Evolutionary conservation across 2,888 invertebrate species (phyloP), one percentile per base, ranked within the genome.

Genomic region (Cheiracanthium punctorium): DNA sequence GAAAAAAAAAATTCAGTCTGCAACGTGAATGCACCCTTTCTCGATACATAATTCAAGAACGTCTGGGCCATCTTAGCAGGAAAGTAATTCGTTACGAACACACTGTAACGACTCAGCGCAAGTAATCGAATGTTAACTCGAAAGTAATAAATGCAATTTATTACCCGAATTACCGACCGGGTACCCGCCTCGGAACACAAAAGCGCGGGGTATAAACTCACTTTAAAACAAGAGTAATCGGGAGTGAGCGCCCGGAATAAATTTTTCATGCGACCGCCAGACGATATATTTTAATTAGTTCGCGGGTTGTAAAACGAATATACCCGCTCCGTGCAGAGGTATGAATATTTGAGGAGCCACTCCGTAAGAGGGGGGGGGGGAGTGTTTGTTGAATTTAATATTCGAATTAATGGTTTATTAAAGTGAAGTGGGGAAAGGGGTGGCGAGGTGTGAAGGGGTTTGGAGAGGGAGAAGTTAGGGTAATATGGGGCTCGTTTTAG

Each of bases 281-380:
- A n/a, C 85, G 85, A 86, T 86, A 86, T 76, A 86, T 86, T 86
- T 86, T 86, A 86, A 86, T 86, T 86, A 86, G 74, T 72, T 28
- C 69, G 58, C n/a, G n/a, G 69, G 82, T 30, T 77, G 84, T 79
- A 84, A 77, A 77, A 77, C 67, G 82, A 72, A 72, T 58, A n/a
- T n/a, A n/a, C n/a, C n/a, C n/a, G 65, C 67, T 71, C 24, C 69
- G 64, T 17, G 67, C 33, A 32, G 12, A 33, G 58, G 65, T 69
- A 86, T 86, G 85, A 86, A 86, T 86, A 86, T 86, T 86, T 86
- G 69, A 85, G 41, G 30, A 85, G 48, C 20, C 12, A 20, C 58
- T 43, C n/a, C n/a, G n/a, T n/a, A n/a, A n/a, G n/a, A n/a, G 29
- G n/a, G 10, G 33, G 67, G 79, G n/a, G 67, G 48, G 17, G 24